Base-by-base conservation (phyloP, 2,113 vertebrate genomes). In the Pseudois nayaur region DNA sequence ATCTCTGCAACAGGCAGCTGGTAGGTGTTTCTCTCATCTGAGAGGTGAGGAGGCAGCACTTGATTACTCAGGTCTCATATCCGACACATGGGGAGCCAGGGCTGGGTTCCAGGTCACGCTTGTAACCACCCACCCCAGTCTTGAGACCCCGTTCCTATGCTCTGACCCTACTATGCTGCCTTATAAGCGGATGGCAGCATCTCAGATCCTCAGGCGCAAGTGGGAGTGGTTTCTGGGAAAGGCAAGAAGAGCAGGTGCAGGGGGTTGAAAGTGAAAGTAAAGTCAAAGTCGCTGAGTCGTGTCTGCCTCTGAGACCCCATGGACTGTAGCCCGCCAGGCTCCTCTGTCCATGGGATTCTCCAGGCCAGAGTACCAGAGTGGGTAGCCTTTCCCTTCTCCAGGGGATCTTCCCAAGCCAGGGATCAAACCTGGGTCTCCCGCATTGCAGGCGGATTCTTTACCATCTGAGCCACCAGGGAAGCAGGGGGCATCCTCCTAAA, bases 241-340 rank as follows among this genome's bases (percentile, higher is more conserved):
- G 55, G 25, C 25, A 85, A 85, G 78, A 74, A 16, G 52, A 0
- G 3, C 4, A 2, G n/a, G 14, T 21, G 2, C 9, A 36, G 27
- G 40, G 29, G 14, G 60, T 16, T 33, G 60, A 62, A 33, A 8
- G 14, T 62, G 31, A 33, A 62, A 62, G 27, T 31, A 14, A 60
- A 60, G 29, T 62, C 29, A 62, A 33, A 62, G 29, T 33, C 1
- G 3, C 60, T 0, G 6, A 62, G 60, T 33, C 60, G 2, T 33
- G 14, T 64, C 60, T 0, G 0, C 31, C 60, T 64, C 60, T 64
- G 60, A 0, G 1, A 64, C 31, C 14, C 15, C 60, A 1, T 17
- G 31, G 6, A 16, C 60, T 33, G 31, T 33, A 64, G 60, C 60
- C 60, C 0, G 3, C 60, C 3, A 64, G 60, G 60, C 60, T 64